A percentile compares a stretch with the other conserved stretches of the same genome.
Conservation (phyloP, 2,113 vertebrate species). For the Holacanthus passer region DNA sequence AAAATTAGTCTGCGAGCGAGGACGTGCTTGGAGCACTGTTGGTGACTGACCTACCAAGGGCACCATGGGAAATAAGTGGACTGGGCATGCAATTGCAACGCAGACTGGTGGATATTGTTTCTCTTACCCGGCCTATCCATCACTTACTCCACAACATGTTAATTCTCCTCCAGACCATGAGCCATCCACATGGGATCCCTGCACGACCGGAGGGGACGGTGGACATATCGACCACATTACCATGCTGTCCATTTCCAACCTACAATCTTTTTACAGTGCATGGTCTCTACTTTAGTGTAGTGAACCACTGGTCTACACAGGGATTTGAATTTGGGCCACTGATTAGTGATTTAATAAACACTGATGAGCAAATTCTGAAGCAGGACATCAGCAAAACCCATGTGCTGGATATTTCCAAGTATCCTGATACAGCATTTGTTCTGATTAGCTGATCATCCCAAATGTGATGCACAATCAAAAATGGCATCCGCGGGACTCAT, state of each 20-base stretch:
- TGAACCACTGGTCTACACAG: background rate
- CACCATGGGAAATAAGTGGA: constrained; percentile 82
- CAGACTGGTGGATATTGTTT: constrained; percentile 68
- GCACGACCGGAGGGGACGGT: constrained; percentile 39
- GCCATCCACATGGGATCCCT: constrained; percentile 36
- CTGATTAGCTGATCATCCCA: constrained; percentile 7
- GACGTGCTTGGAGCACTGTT: constrained; percentile 55
- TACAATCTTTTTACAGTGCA: constrained; percentile 17
- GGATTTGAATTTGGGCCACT: constrained; percentile 32
- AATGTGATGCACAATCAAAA: constrained; percentile 16
- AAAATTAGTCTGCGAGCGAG: constrained; percentile 72
- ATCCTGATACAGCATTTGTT: constrained; percentile 28
- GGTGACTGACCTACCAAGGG: constrained; percentile 71
- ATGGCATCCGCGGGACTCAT: constrained; percentile 5
- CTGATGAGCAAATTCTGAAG: constrained; percentile 11
- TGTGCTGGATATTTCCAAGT: background rate
- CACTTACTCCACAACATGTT: constrained; percentile 60
- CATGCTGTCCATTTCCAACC: constrained; percentile 27
- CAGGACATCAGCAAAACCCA: constrained; percentile 22
- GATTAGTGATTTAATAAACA: constrained; percentile 21
- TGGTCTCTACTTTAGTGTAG: background rate
- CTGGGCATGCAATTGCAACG: constrained; percentile 57
- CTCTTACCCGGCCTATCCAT: constrained; percentile 58
- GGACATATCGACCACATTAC: constrained; percentile 43
- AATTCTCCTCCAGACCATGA: constrained; percentile 34